Base-by-base conservation (phyloP, 2,888 invertebrate genomes). In the Drosophila fungiperda region DNA sequence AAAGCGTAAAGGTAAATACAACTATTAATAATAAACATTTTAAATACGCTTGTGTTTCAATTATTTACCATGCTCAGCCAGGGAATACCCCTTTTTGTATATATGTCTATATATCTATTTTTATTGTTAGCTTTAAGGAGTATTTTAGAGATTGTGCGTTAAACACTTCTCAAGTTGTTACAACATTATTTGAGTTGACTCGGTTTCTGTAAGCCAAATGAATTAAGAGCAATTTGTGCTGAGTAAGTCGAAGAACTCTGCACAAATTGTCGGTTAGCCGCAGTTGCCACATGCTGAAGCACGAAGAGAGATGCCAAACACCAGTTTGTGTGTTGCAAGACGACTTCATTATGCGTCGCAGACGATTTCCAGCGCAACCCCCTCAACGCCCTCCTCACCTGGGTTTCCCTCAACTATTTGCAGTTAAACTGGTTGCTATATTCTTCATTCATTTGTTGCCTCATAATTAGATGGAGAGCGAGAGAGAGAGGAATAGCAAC, bases 261-360 rank as follows among this genome's bases (percentile, higher is more conserved):
- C 82, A 83, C 90, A 87, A 87, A 90, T 90, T 90, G 87, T 76
- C 78, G 87, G 87, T 73, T 74, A 67, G 89, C 87, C 87, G 80
- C 90, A 90, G 48, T 77, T 68, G 82, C 87, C 87, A 90, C 90
- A 87, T 84, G 89, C 82, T 87, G 84, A 76, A 89, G 73, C 82
- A 75, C 40, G 40, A 26, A 40, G 9, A 62, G 79, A 70, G 68
- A 61, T 20, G 45, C 45, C 67, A 60, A 54, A 12, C 32, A 4
- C 11, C 29, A 60, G 58, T 76, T 76, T 76, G 54, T 70, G 45
- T 58, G 48, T 42, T 63, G 54, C 64, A 63, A 77, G 63, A 77
- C 71, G 70, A 54, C 89, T 86, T 88, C 75, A 88, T 86, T 83
- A 88, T 83, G 87, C 59, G 69, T 55, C 29, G 9, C 23, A 29